Base-by-base conservation (phyloP, 2,113 vertebrate genomes). In the Myotis brandtii region DNA sequence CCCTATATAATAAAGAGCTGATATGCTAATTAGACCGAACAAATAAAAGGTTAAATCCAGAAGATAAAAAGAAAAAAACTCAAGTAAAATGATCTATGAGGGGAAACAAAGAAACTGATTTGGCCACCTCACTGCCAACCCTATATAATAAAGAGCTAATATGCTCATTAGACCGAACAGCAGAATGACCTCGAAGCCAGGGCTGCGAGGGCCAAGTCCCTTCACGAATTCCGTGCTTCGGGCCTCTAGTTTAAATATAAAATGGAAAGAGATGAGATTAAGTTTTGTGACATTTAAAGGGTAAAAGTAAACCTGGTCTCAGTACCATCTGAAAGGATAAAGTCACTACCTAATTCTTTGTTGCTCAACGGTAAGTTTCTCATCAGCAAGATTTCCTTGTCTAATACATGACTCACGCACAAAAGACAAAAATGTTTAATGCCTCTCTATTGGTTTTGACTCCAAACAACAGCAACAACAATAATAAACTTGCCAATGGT, bases 321-420 rank as follows among this genome's bases (percentile, higher is more conserved):
- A 69, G n/a, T 84, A 89, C 76, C 27, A 34, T n/a, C 14, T 13
- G 34, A 95, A 59, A 96, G 43, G n/a, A 97, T 80, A 95, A 95
- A 76, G 0, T 23, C 72, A 95, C 56, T 85, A 37, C 17, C 93
- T 89, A 67, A 92, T 96, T 97, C 94, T 92, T 89, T 77, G 76
- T 97, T 97, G 73, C 0, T 52, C 66, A 72, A 90, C 77, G 18
- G 27, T 73, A 90, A 86, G n/a, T 91, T 91, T 97, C n/a, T 54
- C n/a, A 77, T 75, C 30, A 85, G 77, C 30, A 86, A 97, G 66
- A 82, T 94, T 89, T 91, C 17, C 20, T 97, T 98, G 67, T 69
- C 52, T 93, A 96, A 91, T 96, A 67, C 56, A 94, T 95, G 86
- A 98, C 89, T 97, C 83, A 96, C 87, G 59, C 10, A 86, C 76